Evolutionary conservation across 2,797 vertebrate species (phyloP).

Genomic region (Sebastes trivittatus): DNA sequence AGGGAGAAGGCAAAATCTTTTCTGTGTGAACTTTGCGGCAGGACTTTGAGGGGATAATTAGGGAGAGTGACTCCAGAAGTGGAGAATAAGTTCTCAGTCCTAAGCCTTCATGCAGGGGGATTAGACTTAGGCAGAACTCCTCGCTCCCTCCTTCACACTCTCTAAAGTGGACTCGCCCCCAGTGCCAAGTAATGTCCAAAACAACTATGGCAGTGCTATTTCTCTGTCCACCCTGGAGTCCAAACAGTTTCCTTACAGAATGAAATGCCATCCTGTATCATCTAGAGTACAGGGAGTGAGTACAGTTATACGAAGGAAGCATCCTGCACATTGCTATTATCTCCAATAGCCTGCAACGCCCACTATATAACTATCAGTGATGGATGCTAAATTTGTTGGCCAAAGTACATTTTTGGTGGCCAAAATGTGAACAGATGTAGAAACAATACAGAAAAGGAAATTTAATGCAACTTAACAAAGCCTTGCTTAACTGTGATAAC

Average conservation of each 20-base stretch:
- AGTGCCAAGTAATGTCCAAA: slow-evolving; percentile 21
- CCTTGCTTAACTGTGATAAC: too few relatives aligned
- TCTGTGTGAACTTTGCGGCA: slow-evolving; percentile 60
- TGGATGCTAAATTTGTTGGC: too few relatives aligned
- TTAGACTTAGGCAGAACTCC: slow-evolving; percentile 69
- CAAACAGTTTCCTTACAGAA: neutral
- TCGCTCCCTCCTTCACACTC: slow-evolving; percentile 26
- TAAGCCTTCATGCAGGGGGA: slow-evolving; percentile 66
- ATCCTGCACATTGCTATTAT: neutral
- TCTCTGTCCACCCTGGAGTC: slow-evolving; percentile 4
- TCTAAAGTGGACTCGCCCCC: slow-evolving; percentile 41
- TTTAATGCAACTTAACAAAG: neutral
- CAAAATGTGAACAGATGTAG: neutral
- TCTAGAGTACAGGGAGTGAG: neutral
- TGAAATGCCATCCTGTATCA: neutral
- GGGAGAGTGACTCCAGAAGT: slow-evolving; percentile 62
- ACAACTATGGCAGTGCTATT: slow-evolving; percentile 6
- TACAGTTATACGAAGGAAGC: neutral
- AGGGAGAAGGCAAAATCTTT: slow-evolving; percentile 46
- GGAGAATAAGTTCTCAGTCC: slow-evolving; percentile 62
- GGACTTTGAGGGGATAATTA: slow-evolving; percentile 78
- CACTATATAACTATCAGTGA: too few relatives aligned
- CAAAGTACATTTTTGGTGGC: too few relatives aligned
- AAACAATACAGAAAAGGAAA: neutral
- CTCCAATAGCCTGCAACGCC: too few relatives aligned